Evolutionary conservation across 2,113 vertebrate species (phyloP).

Genomic region (Caracal caracal): DNA sequence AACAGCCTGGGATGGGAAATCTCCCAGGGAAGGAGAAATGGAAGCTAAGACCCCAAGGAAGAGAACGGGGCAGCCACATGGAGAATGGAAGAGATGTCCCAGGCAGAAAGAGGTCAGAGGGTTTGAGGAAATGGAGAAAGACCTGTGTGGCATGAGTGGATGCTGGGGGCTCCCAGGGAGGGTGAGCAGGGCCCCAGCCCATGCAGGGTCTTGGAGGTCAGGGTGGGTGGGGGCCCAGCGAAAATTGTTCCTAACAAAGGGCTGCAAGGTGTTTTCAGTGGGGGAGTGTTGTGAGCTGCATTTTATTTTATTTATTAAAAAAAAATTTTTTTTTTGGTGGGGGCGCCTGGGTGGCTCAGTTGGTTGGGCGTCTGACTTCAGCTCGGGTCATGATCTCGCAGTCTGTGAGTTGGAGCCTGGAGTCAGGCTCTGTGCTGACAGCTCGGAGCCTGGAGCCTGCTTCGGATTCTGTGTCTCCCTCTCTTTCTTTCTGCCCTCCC

Average conservation of each 20-base stretch:
- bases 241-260: neutral
- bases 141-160: neutral
- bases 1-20: neutral
- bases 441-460: too few species aligned
- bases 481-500: too few species aligned
- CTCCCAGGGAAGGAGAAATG: neutral
- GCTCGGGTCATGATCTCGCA: too few species aligned
- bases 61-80: neutral
- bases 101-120: neutral
- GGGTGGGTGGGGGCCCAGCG: neutral
- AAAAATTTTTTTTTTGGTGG: too few species aligned
- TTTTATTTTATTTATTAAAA: neutral
- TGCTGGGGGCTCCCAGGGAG: rapidly evolving
- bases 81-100: neutral
- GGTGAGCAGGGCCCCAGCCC: neutral
- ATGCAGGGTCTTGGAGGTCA: neutral
- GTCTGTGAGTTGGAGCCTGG: too few species aligned
- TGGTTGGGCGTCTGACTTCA: too few species aligned
- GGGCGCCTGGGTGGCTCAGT: too few species aligned
- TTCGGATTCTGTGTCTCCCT: too few species aligned
- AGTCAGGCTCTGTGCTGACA: too few species aligned
- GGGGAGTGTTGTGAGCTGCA: neutral
- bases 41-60: neutral
- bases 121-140: neutral
- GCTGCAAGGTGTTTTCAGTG: neutral